Evolutionary conservation across 2,888 invertebrate species (phyloP).

Genomic region (Conistra vaccinii): DNA sequence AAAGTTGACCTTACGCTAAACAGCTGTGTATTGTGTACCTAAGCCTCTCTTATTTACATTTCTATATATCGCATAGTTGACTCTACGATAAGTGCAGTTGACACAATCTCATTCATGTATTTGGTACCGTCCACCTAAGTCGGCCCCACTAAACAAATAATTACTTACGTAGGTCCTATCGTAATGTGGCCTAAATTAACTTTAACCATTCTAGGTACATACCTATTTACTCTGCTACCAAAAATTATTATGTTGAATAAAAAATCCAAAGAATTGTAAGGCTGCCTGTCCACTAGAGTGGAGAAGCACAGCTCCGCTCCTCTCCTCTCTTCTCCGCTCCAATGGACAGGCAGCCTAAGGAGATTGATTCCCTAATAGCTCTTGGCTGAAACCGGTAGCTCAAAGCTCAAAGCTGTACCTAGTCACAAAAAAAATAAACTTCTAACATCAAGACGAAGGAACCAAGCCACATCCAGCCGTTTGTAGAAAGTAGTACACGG

Average conservation of each 20-base stretch:
- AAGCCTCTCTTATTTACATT: slow-evolving; percentile 28
- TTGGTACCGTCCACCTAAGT: slow-evolving; percentile 4
- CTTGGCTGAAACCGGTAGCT: background rate
- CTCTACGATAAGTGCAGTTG: slow-evolving; percentile 18
- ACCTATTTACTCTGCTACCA: slow-evolving; percentile 4
- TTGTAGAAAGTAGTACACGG: too few relatives aligned
- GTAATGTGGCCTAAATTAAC: background rate
- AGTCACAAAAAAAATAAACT: background rate
- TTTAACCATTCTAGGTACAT: background rate
- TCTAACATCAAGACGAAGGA: background rate
- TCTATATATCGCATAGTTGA: slow-evolving; percentile 3
- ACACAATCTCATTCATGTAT: slow-evolving; percentile 3
- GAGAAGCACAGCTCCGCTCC: too few relatives aligned
- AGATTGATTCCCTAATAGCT: background rate
- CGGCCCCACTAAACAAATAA: slow-evolving; percentile 7
- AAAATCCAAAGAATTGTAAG: background rate
- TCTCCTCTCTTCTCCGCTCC: too few relatives aligned
- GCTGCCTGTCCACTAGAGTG: too few relatives aligned
- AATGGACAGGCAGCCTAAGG: too few relatives aligned
- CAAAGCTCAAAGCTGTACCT: background rate
- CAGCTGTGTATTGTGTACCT: background rate
- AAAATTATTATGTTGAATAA: background rate
- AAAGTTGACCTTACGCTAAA: slow-evolving; percentile 32
- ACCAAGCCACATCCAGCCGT: too few relatives aligned
- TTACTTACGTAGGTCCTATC: background rate